These are phyloP conservation scores for Parnassius smintheus DNA, from an alignment of 2,888 invertebrate genomes.

Conservation along the genomic window DNA sequence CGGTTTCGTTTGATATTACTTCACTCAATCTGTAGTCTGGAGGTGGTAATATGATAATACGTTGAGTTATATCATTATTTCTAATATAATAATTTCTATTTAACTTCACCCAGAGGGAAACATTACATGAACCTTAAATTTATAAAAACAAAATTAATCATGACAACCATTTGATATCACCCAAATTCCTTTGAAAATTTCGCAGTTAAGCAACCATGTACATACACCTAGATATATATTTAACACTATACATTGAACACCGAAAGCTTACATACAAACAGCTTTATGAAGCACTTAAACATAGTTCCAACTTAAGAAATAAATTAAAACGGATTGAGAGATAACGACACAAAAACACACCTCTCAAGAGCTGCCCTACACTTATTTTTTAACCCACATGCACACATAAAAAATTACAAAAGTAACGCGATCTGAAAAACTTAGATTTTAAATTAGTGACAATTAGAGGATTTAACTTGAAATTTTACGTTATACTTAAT, in stretches of 20 bases:
- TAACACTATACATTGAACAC: conserved; percentile 68
- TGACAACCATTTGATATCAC: conserved; percentile 74
- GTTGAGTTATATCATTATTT: neutral
- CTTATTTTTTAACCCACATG: conserved; percentile 47
- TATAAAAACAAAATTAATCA: conserved; percentile 31
- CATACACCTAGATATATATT: conserved; percentile 37
- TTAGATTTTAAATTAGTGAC: conserved; percentile 74
- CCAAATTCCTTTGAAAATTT: conserved; percentile 73
- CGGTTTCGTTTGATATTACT: conserved; percentile 1
- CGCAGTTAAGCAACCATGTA: conserved; percentile 60
- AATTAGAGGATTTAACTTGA: conserved; percentile 52
- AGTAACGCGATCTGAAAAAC: conserved; percentile 18
- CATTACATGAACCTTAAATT: conserved; percentile 18
- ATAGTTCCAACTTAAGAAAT: conserved; percentile 41
- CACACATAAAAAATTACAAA: conserved; percentile 15
- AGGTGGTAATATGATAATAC: neutral
- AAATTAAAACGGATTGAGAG: conserved; percentile 55
- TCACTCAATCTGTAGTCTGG: conserved; percentile 14
- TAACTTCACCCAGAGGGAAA: conserved; percentile 13
- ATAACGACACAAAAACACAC: conserved; percentile 70
- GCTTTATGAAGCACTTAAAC: conserved; percentile 51
- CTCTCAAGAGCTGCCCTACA: conserved; percentile 56
- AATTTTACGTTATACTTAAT: conserved; percentile 47
- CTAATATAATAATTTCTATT: conserved; percentile 1
- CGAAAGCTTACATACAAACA: conserved; percentile 67